A percentile compares a stretch with the other conserved stretches of the same genome.
Evolutionary conservation across 2,797 vertebrate species (phyloP).

Genomic region (Eurystomus glaucurus): DNA sequence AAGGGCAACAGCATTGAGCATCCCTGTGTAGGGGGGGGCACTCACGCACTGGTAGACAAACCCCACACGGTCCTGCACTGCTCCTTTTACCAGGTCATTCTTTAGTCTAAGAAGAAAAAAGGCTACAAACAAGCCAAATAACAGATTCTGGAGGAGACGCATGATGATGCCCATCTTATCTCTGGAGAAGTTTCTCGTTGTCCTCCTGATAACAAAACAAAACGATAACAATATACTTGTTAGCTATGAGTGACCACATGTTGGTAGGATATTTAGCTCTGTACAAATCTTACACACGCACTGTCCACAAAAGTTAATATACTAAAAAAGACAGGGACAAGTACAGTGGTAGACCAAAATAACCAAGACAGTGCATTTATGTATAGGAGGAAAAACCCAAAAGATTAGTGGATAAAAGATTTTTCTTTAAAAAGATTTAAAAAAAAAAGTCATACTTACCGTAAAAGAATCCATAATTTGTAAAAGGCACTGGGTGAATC

Average conservation of each 20-base stretch:
- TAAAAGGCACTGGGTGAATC: constrained; percentile 86
- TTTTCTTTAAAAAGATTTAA: fast-evolving
- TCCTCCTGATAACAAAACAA: constrained; percentile 84
- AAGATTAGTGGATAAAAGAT: not conserved
- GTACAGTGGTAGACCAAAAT: not conserved
- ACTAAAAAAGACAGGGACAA: not conserved
- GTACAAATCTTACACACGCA: not conserved
- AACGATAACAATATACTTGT: not conserved
- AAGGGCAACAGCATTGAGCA: constrained; percentile 94
- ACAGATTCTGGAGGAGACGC: constrained; percentile 95
- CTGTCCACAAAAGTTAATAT: not conserved
- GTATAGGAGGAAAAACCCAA: fast-evolving
- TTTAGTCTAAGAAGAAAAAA: constrained; percentile 91
- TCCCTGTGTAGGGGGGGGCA: constrained; percentile 92
- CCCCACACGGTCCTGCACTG: constrained; percentile 93
- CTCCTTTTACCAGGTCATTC: constrained; percentile 87
- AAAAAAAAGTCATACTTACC: constrained; percentile 82
- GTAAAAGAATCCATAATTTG: constrained; percentile 90
- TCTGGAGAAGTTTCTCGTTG: constrained; percentile 89
- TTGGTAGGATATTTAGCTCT: not conserved
- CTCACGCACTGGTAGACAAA: constrained; percentile 93
- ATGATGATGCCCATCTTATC: constrained; percentile 91
- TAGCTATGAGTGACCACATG: not conserved
- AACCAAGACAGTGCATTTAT: not conserved
- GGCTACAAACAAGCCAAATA: constrained; percentile 91